A percentile compares a stretch with the other conserved stretches of the same genome.
Conservation (phyloP, 2,113 vertebrate species). For the Amphiprion percula region DNA sequence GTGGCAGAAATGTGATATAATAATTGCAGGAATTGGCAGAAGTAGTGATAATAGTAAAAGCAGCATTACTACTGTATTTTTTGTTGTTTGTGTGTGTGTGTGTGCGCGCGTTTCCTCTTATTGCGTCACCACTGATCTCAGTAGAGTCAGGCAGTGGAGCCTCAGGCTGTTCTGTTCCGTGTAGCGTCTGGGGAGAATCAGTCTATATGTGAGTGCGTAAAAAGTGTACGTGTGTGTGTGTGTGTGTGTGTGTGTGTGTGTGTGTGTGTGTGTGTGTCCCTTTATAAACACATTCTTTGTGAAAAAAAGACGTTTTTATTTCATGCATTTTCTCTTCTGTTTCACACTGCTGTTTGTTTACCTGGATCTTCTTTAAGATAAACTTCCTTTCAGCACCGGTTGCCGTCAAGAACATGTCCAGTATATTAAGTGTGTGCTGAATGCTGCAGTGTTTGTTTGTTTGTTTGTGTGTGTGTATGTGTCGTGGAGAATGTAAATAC, state of each 20-base stretch:
- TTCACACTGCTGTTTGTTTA: slow-evolving; percentile 45
- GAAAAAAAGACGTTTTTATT: slow-evolving; percentile 38
- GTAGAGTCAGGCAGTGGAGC: slow-evolving; percentile 40
- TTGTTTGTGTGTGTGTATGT: background rate
- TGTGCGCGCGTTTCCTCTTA: slow-evolving; percentile 52
- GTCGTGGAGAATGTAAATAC: slow-evolving; percentile 29
- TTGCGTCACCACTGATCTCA: slow-evolving; percentile 73
- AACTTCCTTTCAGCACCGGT: slow-evolving; percentile 29
- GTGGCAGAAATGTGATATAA: background rate
- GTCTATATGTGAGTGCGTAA: slow-evolving; percentile 26
- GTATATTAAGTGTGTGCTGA: slow-evolving; percentile 24
- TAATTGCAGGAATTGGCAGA: background rate
- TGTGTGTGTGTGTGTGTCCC: slow-evolving; percentile 7
- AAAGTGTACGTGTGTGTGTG: slow-evolving; percentile 5
- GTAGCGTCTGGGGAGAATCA: slow-evolving; percentile 48
- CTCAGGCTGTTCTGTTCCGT: slow-evolving; percentile 57
- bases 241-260: slow-evolving; percentile 12
- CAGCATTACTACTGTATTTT: background rate
- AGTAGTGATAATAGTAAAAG: slow-evolving; percentile 11
- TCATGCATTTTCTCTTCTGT: slow-evolving; percentile 11
- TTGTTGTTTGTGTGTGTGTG: slow-evolving; percentile 16
- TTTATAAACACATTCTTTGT: slow-evolving; percentile 32
- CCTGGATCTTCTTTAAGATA: slow-evolving; percentile 41
- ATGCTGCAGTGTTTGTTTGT: background rate
- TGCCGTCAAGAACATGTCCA: slow-evolving; percentile 39